Evolutionary conservation across 1,140 invertebrate genomes (phyloP), one percentile per base, ranked within the genome.

Genomic region (Zaprionus capensis): DNA sequence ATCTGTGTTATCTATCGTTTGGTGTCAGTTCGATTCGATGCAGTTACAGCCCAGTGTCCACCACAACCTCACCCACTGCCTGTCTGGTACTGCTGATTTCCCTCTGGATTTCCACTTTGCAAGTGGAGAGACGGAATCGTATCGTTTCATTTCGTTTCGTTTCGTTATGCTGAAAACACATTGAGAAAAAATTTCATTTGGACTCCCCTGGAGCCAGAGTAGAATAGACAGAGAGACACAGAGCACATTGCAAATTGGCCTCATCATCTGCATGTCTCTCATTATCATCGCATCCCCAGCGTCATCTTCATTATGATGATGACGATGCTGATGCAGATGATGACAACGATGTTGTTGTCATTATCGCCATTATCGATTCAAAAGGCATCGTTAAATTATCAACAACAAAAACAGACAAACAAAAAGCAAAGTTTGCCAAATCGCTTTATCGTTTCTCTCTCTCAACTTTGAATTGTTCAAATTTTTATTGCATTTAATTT

Each of bases 151-250:
- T 66, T 26, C 5, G 49, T 34, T 66, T 26, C 5, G 49, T 34
- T 46, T 51, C 34, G 65, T 44, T 56, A 57, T 74, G 49, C 46
- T 34, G n/a, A 38, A 69, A 74, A 68, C 71, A 74, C 58, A 70
- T 76, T 76, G 68, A 71, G 73, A 65, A 71, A 71, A 71, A 71
- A 71, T 71, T 71, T 76, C 46, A 71, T 65, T 71, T 36, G 26
- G 26, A 58, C 31, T 71, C 20, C 72, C 59, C 57, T 46, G 53
- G 51, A 71, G 69, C 59, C 14, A 34, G 6, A 34, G 31, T 28
- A 34, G 56, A 24, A 57, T n/a, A 24, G 57, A 22, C 57, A 20
- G 36, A 51, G 17, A 28, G 28, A 28, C 34, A 22, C 24, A 14
- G 46, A 55, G 55, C 49, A 55, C 66, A 73, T 75, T 57, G 49